Conservation (phyloP, 2,113 vertebrate genomes). For the Oostethus manadensis region DNA sequence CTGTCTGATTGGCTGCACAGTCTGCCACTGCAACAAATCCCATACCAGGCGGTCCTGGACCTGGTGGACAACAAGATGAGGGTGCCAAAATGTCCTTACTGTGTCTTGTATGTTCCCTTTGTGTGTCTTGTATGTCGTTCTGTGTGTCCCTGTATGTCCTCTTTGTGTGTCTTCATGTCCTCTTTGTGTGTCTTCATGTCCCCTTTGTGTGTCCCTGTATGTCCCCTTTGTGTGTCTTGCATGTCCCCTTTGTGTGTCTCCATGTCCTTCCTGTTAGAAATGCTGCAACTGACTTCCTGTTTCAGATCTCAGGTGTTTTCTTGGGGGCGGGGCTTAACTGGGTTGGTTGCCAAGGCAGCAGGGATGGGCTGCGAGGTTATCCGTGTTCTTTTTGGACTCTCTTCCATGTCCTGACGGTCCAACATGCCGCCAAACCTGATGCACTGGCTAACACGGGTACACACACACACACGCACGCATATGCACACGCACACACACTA, state of each 20-base stretch:
- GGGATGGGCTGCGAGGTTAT: slow-evolving; percentile 81
- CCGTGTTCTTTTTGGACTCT: slow-evolving; percentile 90
- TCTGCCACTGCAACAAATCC: slow-evolving; percentile 86
- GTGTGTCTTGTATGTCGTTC: too few species aligned
- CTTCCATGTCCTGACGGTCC: slow-evolving; percentile 84
- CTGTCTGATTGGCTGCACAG: slow-evolving; percentile 90
- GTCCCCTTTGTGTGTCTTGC: too few species aligned
- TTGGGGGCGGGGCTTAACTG: slow-evolving; percentile 77
- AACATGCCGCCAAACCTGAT: slow-evolving; percentile 70
- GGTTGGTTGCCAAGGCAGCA: slow-evolving; percentile 91
- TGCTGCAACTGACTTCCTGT: slow-evolving; percentile 10
- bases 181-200: too few species aligned
- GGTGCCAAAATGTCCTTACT: slow-evolving; percentile 64
- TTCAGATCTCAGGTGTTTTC: slow-evolving; percentile 88
- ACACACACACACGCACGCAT: background rate
- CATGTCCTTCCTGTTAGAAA: too few species aligned
- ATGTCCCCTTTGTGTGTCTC: too few species aligned
- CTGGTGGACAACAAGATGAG: slow-evolving; percentile 95
- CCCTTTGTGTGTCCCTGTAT: too few species aligned
- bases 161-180: too few species aligned
- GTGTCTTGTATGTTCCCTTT: too few species aligned
- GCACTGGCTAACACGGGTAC: slow-evolving; percentile 81
- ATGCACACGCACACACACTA: slow-evolving; percentile 1
- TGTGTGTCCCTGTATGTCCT: too few species aligned
- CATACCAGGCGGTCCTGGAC: slow-evolving; percentile 88